Base-by-base conservation (phyloP, 2,888 invertebrate species). In the Leptopilina drosophilae region DNA sequence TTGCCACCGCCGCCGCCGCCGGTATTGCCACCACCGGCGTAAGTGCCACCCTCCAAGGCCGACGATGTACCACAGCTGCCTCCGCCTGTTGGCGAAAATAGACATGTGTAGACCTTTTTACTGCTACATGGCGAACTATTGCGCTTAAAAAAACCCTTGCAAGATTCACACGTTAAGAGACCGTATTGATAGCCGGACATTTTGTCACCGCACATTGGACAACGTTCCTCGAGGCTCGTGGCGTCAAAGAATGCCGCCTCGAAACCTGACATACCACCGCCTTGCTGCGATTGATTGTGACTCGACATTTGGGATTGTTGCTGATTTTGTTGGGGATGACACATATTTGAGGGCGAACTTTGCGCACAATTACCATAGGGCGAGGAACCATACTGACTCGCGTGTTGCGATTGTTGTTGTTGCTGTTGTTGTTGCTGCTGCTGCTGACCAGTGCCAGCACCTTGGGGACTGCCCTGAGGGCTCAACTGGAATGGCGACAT, bases 401-500 rank as follows among this genome's bases (percentile, higher is more conserved):
- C 75, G 81, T 80, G 64, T 80, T 79, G 80, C 77, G 80, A 46
- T 91, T 91, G 89, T 84, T 82, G 92, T 88, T 93, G 90, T 89
- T 90, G 92, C 77, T 87, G 88, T 59, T 87, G 87, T 69, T 88
- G 85, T 59, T 87, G 88, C 56, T 87, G 87, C 66, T 88, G 85
- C 56, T 88, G 84, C 87, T 91, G 91, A 85, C 92, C 87, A 89
- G 91, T 88, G 89, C 92, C 85, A 83, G 91, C 87, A 90, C 91
- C 87, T 92, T 89, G 92, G 79, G 94, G 95, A 89, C 95, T 95
- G 87, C 95, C 94, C 87, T 95, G 95, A 85, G 96, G 95, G 90
- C 95, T 96, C 93, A 96, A 93, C 91, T 95, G 95, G 93, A 96
- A 97, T 87, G 97, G 96, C 93, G 96, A 96, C 95, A 97, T 96